phyloP scores from a whole-genome alignment of 2,113 vertebrate genomes.

The Colius striatus region DNA sequence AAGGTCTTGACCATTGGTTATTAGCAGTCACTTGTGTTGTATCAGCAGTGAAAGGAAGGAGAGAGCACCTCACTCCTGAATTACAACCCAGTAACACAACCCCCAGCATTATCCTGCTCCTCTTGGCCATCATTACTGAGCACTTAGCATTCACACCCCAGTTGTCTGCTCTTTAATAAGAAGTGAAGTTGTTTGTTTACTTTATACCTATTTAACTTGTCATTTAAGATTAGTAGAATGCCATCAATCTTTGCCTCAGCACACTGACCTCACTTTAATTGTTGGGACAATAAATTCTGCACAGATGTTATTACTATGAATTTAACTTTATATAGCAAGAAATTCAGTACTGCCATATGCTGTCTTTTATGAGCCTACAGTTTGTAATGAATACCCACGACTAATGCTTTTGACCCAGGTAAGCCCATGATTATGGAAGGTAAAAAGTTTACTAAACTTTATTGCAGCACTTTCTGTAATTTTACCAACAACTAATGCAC shows the following conservation, averaged over 20 bases:
- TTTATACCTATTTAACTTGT: slow-evolving; percentile 46
- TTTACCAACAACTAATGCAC: background rate
- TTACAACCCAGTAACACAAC: background rate
- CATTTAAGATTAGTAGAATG: slow-evolving; percentile 7
- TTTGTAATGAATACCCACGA: slow-evolving; percentile 52
- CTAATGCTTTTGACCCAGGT: slow-evolving; percentile 57
- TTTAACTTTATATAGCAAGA: slow-evolving; percentile 56
- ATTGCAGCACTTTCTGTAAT: background rate
- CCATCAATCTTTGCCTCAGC: slow-evolving; percentile 39
- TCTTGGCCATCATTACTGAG: background rate
- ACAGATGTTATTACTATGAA: slow-evolving; percentile 59
- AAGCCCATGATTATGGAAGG: slow-evolving; percentile 4
- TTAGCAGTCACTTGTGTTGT: background rate
- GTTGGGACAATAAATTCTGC: slow-evolving; percentile 49
- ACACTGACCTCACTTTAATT: slow-evolving; percentile 21
- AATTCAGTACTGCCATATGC: slow-evolving; percentile 51
- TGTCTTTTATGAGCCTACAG: slow-evolving; percentile 39
- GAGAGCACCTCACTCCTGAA: accelerated
- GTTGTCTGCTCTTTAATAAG: slow-evolving; percentile 11
- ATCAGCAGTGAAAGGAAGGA: background rate
- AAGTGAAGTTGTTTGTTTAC: slow-evolving; percentile 46
- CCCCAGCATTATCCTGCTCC: background rate
- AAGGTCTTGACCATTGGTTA: background rate
- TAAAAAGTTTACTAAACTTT: slow-evolving; percentile 62
- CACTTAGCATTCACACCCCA: background rate